Base-by-base conservation (phyloP, 2,797 vertebrate genomes). In the Pseudomugil tenellus region DNA sequence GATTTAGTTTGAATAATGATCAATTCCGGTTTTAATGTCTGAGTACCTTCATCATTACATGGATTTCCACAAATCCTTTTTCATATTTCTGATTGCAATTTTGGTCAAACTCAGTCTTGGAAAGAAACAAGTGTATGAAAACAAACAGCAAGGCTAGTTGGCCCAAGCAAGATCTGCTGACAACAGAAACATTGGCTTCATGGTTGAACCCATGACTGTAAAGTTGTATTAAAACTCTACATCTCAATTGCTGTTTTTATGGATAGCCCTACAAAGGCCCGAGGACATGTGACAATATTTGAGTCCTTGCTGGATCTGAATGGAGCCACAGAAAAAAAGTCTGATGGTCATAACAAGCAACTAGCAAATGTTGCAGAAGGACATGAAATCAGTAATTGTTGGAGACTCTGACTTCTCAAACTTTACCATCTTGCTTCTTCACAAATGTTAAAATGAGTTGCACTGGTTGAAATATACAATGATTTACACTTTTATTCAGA, bases 141-240 rank as follows among this genome's bases (percentile, higher is more conserved):
- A 84, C 65, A 89, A 87, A 72, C 59, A 55, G 70, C 3, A 53
- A 74, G 58, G 84, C 83, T 91, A 81, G 87, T 80, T 43, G 46
- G 63, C 43, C 57, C 35, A 61, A 65, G 48, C 49, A 0, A 66
- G 62, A 83, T 83, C 59, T 86, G 79, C 76, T 85, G 88, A 86
- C 83, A 78, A 69, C 59, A 71, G 72, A 81, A 76, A 70, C 46
- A 23, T 7, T 71, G 76, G 49, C 81, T 83, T 81, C 81, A 83
- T 66, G 73, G 86, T 71, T 48, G 43, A 56, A 70, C 70, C 64
- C n/a, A 57, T 59, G 56, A 71, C 66, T 39, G 54, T 71, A 37
- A 58, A 61, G 43, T 55, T 59, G 68, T 5, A 52, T 63, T 4
- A 59, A 76, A 65, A 83, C 79, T 71, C 76, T 71, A 74, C 57